phyloP scores from a whole-genome alignment of 2,888 invertebrate genomes.

The Limnephilus lunatus region DNA sequence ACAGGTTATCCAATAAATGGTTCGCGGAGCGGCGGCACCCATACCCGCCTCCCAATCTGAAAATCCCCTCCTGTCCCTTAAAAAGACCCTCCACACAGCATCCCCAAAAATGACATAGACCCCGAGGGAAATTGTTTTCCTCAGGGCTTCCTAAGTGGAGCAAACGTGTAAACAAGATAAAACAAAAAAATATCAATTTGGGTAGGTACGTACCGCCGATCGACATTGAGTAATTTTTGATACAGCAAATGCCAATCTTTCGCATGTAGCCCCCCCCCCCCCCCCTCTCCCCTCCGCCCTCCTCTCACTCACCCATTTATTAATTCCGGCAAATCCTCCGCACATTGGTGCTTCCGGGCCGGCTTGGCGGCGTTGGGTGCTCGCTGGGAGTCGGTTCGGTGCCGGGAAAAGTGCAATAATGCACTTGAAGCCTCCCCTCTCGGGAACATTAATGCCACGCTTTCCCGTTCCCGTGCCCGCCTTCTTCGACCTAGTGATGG shows the following conservation, averaged over 20 bases:
- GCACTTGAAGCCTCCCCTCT: slow-evolving; percentile 36
- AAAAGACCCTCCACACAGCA: too few relatives aligned
- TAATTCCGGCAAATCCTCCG: background rate
- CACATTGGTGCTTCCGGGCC: background rate
- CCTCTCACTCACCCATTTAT: background rate
- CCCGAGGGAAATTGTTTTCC: too few relatives aligned
- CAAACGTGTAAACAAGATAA: too few relatives aligned
- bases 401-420: slow-evolving; percentile 34
- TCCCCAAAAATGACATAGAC: too few relatives aligned
- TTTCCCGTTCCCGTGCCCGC: slow-evolving; percentile 8
- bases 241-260: background rate
- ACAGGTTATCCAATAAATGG: too few relatives aligned
- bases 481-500: slow-evolving; percentile 8
- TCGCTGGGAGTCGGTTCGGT: background rate
- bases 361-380: background rate
- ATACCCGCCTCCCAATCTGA: too few relatives aligned
- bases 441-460: slow-evolving; percentile 32
- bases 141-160: too few relatives aligned
- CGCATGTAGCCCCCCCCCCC: background rate
- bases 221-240: background rate
- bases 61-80: too few relatives aligned
- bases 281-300: too few relatives aligned
- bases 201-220: background rate
- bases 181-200: background rate
- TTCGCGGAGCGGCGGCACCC: too few relatives aligned